phyloP scores from a whole-genome alignment of 2,113 vertebrate species.

The Bucco capensis region DNA sequence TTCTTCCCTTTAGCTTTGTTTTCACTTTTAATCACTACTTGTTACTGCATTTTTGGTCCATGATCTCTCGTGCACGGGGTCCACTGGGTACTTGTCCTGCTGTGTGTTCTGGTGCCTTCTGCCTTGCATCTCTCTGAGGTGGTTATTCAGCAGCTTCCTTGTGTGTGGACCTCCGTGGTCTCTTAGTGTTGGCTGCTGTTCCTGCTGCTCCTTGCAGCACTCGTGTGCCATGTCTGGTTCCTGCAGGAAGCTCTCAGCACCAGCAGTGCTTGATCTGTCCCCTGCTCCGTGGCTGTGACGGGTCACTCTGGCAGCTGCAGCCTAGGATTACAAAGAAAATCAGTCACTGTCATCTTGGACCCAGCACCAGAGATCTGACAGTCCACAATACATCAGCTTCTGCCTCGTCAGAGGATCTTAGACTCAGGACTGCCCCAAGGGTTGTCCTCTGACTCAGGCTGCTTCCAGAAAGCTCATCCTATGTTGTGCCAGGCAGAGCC shows the following conservation, averaged over 20 bases:
- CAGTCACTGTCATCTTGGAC: constrained; percentile 42
- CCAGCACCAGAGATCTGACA: constrained; percentile 11
- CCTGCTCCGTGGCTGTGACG: not conserved
- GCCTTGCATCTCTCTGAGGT: not conserved
- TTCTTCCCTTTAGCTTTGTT: not conserved
- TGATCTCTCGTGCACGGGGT: not conserved
- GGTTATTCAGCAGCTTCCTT: not conserved
- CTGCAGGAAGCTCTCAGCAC: not conserved
- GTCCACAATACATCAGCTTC: not conserved
- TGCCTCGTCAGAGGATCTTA: constrained; percentile 28
- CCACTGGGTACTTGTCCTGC: rapidly evolving
- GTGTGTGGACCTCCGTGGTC: not conserved
- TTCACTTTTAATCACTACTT: not conserved
- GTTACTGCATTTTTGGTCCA: rapidly evolving
- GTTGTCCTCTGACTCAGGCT: constrained; percentile 45
- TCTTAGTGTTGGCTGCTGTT: not conserved
- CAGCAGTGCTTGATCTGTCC: not conserved
- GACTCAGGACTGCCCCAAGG: constrained; percentile 33
- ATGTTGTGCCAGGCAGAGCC: not conserved
- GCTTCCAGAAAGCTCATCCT: not conserved
- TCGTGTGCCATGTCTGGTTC: rapidly evolving
- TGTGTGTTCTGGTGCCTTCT: not conserved
- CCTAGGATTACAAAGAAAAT: constrained; percentile 27
- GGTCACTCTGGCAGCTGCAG: constrained; percentile 33
- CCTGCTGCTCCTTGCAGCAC: not conserved